Conservation (phyloP, 2,797 vertebrate species). For the Graptemys geographica region DNA sequence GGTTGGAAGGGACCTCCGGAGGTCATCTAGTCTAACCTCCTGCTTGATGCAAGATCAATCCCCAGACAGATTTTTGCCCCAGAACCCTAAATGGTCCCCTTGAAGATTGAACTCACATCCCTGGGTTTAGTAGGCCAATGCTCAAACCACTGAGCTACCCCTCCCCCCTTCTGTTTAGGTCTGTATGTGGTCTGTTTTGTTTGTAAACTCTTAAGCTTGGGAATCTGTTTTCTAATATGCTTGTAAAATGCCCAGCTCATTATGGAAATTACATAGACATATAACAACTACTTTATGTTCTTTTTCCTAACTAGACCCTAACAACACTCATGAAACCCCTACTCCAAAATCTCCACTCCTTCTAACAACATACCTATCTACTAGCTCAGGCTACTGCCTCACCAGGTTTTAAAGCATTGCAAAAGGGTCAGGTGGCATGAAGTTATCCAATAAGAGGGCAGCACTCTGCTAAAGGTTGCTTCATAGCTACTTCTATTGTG, state of each 20-base stretch:
- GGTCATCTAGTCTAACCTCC: too few species aligned
- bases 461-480: not conserved
- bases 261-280: not conserved
- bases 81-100: too few species aligned
- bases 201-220: too few species aligned
- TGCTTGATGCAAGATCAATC: too few species aligned
- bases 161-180: not conserved
- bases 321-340: not conserved
- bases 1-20: too few species aligned
- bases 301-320: not conserved
- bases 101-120: too few species aligned
- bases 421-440: not conserved
- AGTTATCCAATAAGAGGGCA: not conserved
- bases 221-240: not conserved
- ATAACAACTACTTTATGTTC: not conserved
- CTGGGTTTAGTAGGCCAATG: too few species aligned
- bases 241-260: not conserved
- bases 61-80: too few species aligned
- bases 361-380: too few species aligned
- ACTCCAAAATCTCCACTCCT: too few species aligned
- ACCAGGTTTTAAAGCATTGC: not conserved
- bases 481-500: not conserved
- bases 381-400: too few species aligned
- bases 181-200: not conserved
- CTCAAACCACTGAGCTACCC: too few species aligned